These are phyloP conservation scores for Augiades crinisus DNA, from an alignment of 2,888 invertebrate genomes.

Conservation along the genomic window DNA sequence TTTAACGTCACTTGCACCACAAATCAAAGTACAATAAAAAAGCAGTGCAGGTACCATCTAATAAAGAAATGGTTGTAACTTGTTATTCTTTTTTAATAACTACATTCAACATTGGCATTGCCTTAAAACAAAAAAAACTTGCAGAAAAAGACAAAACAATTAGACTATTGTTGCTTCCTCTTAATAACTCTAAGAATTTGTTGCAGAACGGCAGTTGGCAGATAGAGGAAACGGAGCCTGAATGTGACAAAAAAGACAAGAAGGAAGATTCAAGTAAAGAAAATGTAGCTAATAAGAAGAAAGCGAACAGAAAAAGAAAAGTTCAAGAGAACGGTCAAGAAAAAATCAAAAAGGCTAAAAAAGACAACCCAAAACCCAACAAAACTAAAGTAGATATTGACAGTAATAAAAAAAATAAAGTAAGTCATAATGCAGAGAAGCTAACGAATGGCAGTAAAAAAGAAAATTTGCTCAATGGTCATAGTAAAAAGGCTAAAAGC, in stretches of 20 bases:
- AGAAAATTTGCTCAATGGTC: constrained; percentile 7
- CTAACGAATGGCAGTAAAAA: constrained; percentile 15
- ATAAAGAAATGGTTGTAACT: too few relatives aligned
- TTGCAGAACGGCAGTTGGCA: constrained; percentile 58
- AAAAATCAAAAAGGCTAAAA: constrained; percentile 32
- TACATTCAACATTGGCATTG: too few relatives aligned
- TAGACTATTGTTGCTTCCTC: background rate
- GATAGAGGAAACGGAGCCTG: constrained; percentile 47
- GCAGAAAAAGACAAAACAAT: too few relatives aligned
- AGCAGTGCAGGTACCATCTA: too few relatives aligned
- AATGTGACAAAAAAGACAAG: constrained; percentile 38
- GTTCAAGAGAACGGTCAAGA: constrained; percentile 23
- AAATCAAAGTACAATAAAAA: too few relatives aligned
- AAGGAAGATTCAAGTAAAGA: constrained; percentile 48
- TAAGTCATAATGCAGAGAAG: background rate
- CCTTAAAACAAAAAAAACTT: too few relatives aligned
- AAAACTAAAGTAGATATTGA: constrained; percentile 25
- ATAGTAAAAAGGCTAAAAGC: constrained; percentile 17
- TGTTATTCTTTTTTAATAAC: too few relatives aligned
- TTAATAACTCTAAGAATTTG: constrained; percentile 13
- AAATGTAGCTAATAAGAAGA: constrained; percentile 43
- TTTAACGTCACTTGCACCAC: too few relatives aligned
- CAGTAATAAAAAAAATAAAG: constrained; percentile 23
- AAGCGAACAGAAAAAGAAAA: constrained; percentile 38
- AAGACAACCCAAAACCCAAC: constrained; percentile 21